A percentile compares a stretch with the other conserved stretches of the same genome.
These are phyloP conservation scores for Novumbra hubbsi DNA, from an alignment of 2,797 vertebrate species.

Conservation along the genomic window DNA sequence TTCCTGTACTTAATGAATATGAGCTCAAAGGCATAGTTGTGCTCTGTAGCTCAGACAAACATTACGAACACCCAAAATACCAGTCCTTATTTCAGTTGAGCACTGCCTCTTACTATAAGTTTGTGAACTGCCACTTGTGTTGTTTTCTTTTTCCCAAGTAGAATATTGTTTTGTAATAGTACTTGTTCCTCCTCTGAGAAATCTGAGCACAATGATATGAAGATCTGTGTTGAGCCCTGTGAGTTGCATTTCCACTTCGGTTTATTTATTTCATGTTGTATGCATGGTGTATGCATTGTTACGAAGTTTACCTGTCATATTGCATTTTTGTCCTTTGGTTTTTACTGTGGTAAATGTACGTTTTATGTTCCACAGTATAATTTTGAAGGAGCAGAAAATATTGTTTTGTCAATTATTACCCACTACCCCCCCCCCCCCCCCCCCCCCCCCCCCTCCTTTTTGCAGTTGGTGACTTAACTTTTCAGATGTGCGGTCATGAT, in stretches of 20 bases:
- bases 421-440: not conserved
- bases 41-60: too few species aligned
- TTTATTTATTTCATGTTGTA: conserved; percentile 49
- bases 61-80: too few species aligned
- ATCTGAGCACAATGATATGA: not conserved
- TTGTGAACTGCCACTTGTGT: too few species aligned
- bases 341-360: conserved; percentile 8
- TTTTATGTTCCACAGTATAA: conserved; percentile 17
- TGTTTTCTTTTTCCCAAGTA: too few species aligned
- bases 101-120: too few species aligned
- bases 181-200: conserved; percentile 25
- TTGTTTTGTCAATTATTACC: conserved; percentile 2
- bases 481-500: not conserved
- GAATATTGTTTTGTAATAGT: not conserved
- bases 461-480: not conserved
- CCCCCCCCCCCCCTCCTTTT: not conserved
- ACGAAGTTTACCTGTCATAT: conserved; percentile 6
- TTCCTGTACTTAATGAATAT: too few species aligned
- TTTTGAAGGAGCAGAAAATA: conserved; percentile 12
- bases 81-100: too few species aligned
- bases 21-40: too few species aligned
- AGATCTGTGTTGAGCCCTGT: conserved; percentile 2
- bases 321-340: not conserved
- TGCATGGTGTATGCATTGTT: conserved; percentile 21
- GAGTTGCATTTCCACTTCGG: conserved; percentile 14